Evolutionary conservation across 2,113 vertebrate genomes (phyloP).

Genomic region (Catharus minimus): DNA sequence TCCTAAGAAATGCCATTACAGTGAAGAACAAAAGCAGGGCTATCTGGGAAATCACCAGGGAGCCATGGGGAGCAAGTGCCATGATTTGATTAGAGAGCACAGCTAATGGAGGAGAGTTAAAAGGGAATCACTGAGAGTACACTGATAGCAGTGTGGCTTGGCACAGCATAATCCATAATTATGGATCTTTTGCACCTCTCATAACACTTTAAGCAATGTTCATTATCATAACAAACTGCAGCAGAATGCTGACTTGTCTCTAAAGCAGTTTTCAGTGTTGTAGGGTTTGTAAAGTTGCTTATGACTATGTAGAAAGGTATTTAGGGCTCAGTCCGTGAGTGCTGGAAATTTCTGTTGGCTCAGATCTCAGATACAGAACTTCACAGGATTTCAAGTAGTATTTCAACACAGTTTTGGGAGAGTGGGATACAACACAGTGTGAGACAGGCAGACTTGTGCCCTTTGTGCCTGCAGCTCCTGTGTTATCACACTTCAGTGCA

Average conservation of each 20-base stretch:
- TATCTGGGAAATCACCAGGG: constrained; percentile 14
- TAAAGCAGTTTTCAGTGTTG: neutral
- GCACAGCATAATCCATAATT: neutral
- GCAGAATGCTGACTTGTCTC: neutral
- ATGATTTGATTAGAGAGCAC: constrained; percentile 4
- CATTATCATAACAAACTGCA: neutral
- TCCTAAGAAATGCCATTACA: neutral
- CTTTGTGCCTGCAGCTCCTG: neutral
- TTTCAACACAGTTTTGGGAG: neutral
- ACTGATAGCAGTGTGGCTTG: neutral
- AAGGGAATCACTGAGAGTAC: neutral
- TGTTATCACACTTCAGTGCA: neutral
- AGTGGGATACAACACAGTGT: neutral
- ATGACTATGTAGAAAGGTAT: neutral
- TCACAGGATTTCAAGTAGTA: neutral
- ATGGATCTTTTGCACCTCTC: constrained; percentile 12
- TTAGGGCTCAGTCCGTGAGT: neutral
- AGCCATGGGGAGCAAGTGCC: neutral
- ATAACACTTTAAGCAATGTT: neutral
- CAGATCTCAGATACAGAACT: neutral
- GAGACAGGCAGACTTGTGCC: neutral
- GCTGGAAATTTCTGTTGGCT: neutral
- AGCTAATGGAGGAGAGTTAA: neutral
- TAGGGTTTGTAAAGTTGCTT: neutral
- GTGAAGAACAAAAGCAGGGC: neutral